These are phyloP conservation scores for Oreochromis aureus DNA, from an alignment of 2,113 vertebrate genomes.

Conservation along the genomic window DNA sequence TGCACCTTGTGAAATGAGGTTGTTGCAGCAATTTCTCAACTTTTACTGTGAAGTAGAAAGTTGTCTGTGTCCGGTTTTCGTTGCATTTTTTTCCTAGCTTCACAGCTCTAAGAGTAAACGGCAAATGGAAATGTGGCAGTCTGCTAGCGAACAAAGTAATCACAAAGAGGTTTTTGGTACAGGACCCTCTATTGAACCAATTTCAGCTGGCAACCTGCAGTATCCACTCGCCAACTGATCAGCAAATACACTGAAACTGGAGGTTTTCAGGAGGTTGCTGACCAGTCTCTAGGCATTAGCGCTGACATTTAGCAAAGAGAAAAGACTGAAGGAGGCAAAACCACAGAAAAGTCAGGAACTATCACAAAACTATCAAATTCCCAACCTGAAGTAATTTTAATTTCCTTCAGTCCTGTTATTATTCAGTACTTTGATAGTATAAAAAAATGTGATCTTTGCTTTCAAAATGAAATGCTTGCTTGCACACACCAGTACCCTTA, in stretches of 20 bases:
- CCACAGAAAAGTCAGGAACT: not conserved
- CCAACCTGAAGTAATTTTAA: not conserved
- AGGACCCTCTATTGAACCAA: not conserved
- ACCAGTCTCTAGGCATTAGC: rapidly evolving
- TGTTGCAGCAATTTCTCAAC: not conserved
- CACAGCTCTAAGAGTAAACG: not conserved
- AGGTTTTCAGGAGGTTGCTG: not conserved
- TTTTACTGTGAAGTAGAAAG: not conserved
- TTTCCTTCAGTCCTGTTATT: not conserved
- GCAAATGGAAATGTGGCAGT: not conserved
- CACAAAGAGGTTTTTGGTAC: not conserved
- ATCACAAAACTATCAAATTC: not conserved
- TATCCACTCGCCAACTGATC: rapidly evolving
- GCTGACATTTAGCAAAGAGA: not conserved
- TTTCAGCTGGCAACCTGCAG: not conserved
- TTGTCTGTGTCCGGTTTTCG: not conserved
- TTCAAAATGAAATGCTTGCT: not conserved
- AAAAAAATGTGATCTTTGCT: not conserved
- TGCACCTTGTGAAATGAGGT: not conserved
- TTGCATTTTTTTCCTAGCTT: not conserved
- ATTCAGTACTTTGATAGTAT: not conserved
- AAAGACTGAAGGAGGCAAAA: not conserved
- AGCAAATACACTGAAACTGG: not conserved
- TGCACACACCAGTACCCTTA: not conserved
- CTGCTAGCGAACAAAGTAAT: not conserved